Base-by-base conservation (phyloP, 1,140 invertebrate species). In the Archivesica marissinica region DNA sequence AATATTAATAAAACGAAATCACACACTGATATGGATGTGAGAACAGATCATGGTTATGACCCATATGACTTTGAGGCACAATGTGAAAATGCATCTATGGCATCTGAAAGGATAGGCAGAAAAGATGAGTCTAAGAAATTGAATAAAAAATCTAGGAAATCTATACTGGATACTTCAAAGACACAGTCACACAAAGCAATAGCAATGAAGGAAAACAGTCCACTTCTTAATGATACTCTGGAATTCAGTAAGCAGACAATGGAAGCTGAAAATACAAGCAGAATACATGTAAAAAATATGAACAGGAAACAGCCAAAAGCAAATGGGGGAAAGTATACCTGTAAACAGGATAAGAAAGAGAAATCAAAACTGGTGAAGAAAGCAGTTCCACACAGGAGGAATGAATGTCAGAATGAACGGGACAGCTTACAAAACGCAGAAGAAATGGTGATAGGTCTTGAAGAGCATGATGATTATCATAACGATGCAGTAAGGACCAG, bases 61-160 rank as follows among this genome's bases (percentile, higher is more conserved):
- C 77, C 77, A 17, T 79, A 66, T 79, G 77, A 79, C 30, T 79
- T 79, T 47, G 15, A 66, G 9, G 56, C 56, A 47, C 77, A 79
- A 11, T 79, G 77, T 66, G 77, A 79, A 7, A 66, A 79, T 68
- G 38, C 77, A 35, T 79, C 77, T 7, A 47, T 66, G 59, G 44
- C 44, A n/a, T 79, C 77, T 33, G 77, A 79, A 41, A 79, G 61
- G 25, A 38, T 79, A 1, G 44, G 28, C 6, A 79, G 77, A 79
- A 66, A 79, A 47, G 77, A 79, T 33, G 9, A 44, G 30, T 64
- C 56, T n/a, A 79, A 66, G n/a, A 30, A 47, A 28, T 44, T 68
- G 20, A 79, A 68, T 33, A 50, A 54, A 35, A 79, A 68, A 39
- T 17, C 20, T 7, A 56, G n/a, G 38, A 54, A 54, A n/a, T 20